Conservation (phyloP, 2,888 invertebrate species). For the Ormyrus labotus region DNA sequence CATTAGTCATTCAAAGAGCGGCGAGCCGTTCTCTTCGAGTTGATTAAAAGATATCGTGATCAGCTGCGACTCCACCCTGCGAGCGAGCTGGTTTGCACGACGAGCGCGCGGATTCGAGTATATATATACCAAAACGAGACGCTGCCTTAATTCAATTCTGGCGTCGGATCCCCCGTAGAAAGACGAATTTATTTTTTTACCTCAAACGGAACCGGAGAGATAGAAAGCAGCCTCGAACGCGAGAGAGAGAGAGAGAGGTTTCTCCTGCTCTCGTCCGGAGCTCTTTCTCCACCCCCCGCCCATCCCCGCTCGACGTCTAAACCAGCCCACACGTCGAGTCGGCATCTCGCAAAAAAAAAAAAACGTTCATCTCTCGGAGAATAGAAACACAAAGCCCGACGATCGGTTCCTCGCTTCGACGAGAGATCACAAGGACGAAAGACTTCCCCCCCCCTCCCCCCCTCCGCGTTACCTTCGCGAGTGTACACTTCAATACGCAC, state of each 20-base stretch:
- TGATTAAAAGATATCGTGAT: too few relatives aligned
- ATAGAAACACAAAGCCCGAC: background rate
- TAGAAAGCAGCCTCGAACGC: background rate
- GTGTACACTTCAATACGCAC: background rate
- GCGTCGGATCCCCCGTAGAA: background rate
- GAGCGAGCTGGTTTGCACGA: too few relatives aligned
- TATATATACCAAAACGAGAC: background rate
- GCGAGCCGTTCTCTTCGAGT: background rate
- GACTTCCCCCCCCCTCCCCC: background rate
- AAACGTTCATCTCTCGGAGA: background rate
- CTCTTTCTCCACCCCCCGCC: too few relatives aligned
- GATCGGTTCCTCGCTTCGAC: background rate
- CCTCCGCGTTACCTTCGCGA: too few relatives aligned
- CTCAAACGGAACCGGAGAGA: background rate
- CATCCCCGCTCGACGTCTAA: too few relatives aligned
- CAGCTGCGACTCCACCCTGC: too few relatives aligned
- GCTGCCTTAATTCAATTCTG: background rate
- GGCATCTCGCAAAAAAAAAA: background rate
- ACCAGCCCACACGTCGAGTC: background rate
- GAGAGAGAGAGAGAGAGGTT: background rate
- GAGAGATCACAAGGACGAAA: background rate
- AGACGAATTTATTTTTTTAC: slow-evolving; percentile 31
- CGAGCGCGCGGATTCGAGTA: too few relatives aligned
- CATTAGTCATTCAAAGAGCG: background rate
- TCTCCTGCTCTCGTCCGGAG: background rate